These are phyloP conservation scores for Lobophora halterata DNA, from an alignment of 2,888 invertebrate species.

Conservation along the genomic window DNA sequence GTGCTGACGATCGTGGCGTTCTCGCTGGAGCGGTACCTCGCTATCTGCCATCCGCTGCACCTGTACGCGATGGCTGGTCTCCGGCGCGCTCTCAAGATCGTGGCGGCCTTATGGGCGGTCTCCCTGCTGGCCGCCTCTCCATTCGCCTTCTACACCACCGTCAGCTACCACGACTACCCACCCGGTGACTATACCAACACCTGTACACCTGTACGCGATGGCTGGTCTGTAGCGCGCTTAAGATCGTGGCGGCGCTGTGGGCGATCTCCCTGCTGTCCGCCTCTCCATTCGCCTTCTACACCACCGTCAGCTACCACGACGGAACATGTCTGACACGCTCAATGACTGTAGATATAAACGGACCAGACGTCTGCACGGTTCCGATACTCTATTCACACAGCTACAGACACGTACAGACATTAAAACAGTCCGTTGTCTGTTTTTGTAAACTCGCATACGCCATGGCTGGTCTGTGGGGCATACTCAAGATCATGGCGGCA, in stretches of 20 bases:
- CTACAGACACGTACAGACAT: too few relatives aligned
- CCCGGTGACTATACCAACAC: conserved; percentile 84
- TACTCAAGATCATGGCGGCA: too few relatives aligned
- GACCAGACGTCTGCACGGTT: too few relatives aligned
- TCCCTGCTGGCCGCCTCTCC: conserved; percentile 88
- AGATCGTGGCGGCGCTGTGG: conserved; percentile 91
- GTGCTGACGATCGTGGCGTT: conserved; percentile 95
- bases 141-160: conserved; percentile 87
- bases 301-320: neutral
- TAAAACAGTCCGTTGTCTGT: too few relatives aligned
- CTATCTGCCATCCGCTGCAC: conserved; percentile 93
- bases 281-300: conserved; percentile 79
- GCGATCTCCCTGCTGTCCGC: conserved; percentile 87
- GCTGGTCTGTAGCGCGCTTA: conserved; percentile 91
- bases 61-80: conserved; percentile 91
- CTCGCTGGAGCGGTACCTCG: conserved; percentile 93
- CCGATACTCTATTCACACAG: too few relatives aligned
- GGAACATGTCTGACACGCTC: too few relatives aligned
- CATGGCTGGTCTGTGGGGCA: too few relatives aligned
- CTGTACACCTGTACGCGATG: conserved; percentile 90
- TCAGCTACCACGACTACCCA: conserved; percentile 88
- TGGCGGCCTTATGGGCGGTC: conserved; percentile 88
- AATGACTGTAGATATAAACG: too few relatives aligned
- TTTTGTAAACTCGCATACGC: too few relatives aligned
- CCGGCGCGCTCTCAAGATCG: conserved; percentile 89